These are phyloP conservation scores for Hyposoter dolosus DNA, from an alignment of 2,888 invertebrate genomes.

Conservation along the genomic window DNA sequence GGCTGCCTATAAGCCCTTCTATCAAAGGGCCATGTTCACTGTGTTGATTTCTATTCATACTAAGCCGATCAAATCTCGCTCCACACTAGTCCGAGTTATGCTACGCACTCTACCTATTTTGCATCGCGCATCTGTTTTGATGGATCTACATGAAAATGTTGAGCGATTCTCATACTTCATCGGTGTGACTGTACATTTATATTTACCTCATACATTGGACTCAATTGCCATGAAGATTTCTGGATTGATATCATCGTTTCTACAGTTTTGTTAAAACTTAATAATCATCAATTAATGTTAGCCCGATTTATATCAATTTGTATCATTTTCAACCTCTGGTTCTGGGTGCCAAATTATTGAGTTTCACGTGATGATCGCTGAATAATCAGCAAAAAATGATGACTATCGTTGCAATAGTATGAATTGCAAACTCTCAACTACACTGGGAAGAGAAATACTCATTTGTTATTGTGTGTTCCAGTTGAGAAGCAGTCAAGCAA, in stretches of 20 bases:
- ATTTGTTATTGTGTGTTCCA: not conserved
- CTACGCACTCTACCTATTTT: slow-evolving; percentile 53
- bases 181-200: not conserved
- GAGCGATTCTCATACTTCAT: slow-evolving; percentile 17
- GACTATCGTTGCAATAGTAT: not conserved
- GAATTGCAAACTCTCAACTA: not conserved
- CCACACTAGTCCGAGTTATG: slow-evolving; percentile 45
- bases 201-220: too few species aligned
- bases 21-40: slow-evolving; percentile 20
- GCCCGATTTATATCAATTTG: too few species aligned
- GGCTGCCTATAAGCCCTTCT: slow-evolving; percentile 46
- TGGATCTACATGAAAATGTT: not conserved
- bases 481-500: not conserved
- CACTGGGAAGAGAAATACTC: not conserved
- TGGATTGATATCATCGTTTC: slow-evolving; percentile 12
- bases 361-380: not conserved
- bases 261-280: not conserved
- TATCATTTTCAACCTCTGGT: too few species aligned
- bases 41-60: slow-evolving; percentile 10
- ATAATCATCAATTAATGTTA: too few species aligned
- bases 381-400: slow-evolving; percentile 3
- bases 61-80: slow-evolving; percentile 35
- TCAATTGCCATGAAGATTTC: slow-evolving; percentile 56
- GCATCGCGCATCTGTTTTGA: not conserved
- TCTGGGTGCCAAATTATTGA: not conserved